A percentile compares a stretch with the other conserved stretches of the same genome.
phyloP scores from a whole-genome alignment of 53 echinoderm and acorn worm species.

The Mesocentrotus franciscanus region DNA sequence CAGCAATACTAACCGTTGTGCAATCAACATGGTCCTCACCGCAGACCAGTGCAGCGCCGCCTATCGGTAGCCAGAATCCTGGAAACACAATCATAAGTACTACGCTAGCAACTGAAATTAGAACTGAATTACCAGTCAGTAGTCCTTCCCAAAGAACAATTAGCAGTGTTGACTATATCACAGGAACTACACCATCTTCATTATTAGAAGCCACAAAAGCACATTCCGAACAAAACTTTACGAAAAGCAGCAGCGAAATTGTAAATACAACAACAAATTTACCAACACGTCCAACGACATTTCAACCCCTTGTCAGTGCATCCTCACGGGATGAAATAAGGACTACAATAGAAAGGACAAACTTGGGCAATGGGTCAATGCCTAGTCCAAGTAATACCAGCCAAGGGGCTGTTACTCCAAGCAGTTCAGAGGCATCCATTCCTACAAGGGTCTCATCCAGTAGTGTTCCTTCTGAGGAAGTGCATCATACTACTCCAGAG shows the following conservation, averaged over 20 bases:
- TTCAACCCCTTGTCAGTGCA: neutral
- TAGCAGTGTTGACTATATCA: neutral
- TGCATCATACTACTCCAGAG: neutral
- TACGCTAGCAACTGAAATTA: conserved; percentile 49
- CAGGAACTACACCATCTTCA: conserved; percentile 1
- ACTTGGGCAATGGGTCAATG: neutral
- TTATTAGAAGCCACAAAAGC: neutral
- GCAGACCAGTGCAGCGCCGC: conserved; percentile 32
- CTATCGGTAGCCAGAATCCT: conserved; percentile 12
- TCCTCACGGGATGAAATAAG: neutral
- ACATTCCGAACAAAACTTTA: conserved; percentile 53
- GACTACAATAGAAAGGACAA: conserved; percentile 23
- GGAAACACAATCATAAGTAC: neutral
- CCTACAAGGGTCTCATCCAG: neutral
- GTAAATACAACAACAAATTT: neutral
- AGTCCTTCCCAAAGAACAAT: conserved; percentile 39
- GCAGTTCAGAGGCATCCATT: neutral
- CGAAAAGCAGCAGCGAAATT: neutral
- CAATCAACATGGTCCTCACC: conserved; percentile 40
- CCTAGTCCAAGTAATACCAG: neutral
- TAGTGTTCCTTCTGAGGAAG: neutral
- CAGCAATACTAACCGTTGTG: conserved; percentile 56
- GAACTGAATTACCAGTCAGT: conserved; percentile 2
- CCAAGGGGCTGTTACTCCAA: neutral
- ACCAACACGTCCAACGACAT: neutral